These are phyloP conservation scores for Misgurnus mizolepis DNA, from an alignment of 2,113 vertebrate species.

Conservation along the genomic window DNA sequence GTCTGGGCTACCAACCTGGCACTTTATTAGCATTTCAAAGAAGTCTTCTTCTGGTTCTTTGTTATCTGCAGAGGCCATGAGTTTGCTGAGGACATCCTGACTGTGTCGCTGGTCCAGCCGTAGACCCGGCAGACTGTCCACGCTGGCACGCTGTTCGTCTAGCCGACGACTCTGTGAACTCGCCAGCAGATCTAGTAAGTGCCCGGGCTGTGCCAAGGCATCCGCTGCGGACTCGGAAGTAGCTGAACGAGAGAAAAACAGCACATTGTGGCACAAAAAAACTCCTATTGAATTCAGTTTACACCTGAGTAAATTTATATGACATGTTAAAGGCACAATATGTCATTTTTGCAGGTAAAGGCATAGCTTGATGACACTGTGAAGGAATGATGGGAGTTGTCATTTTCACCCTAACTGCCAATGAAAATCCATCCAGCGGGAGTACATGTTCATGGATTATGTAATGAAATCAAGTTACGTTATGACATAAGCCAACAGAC, in stretches of 20 bases:
- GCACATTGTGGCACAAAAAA: neutral
- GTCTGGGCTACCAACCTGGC: conserved; percentile 77
- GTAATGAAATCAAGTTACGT: no score
- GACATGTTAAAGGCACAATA: no score
- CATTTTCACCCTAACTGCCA: no score
- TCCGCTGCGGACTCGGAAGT: conserved; percentile 65
- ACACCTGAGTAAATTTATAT: no score
- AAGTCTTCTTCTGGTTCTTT: conserved; percentile 87
- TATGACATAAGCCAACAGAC: no score
- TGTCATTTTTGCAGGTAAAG: no score
- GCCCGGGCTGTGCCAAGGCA: conserved; percentile 81
- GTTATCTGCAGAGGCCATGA: conserved; percentile 70
- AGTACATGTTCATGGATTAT: no score
- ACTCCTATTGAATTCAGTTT: no score
- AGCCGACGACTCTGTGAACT: conserved; percentile 90
- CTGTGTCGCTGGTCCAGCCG: conserved; percentile 72
- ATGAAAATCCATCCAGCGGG: no score
- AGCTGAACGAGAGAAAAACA: conserved; percentile 66
- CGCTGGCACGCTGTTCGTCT: conserved; percentile 87
- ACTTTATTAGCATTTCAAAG: conserved; percentile 91
- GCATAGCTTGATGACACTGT: no score
- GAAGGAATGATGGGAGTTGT: no score
- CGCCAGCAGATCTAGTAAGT: conserved; percentile 89
- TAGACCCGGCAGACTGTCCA: conserved; percentile 84
- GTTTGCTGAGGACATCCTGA: conserved; percentile 72